Conservation (phyloP, 2,113 vertebrate genomes). For the Muntiacus muntjak region DNA sequence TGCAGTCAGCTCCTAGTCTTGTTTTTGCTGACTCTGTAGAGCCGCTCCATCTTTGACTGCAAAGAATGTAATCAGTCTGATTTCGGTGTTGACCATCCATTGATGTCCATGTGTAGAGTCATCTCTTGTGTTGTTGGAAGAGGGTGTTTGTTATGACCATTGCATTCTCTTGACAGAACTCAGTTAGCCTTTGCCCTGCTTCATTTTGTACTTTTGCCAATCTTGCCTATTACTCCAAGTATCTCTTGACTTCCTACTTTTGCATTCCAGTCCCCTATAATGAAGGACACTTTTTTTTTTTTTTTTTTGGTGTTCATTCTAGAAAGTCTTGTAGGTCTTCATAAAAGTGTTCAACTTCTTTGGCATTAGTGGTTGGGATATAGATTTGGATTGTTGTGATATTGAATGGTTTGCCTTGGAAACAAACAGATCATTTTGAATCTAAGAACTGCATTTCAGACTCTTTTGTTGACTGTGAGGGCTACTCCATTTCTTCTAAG, state of each 20-base stretch:
- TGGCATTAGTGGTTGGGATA: background rate
- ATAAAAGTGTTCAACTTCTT: background rate
- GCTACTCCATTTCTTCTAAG: background rate
- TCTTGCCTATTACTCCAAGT: background rate
- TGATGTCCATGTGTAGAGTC: background rate
- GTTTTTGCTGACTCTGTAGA: background rate
- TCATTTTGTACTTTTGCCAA: background rate
- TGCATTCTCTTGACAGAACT: background rate
- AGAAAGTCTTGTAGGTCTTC: background rate
- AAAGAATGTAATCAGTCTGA: background rate
- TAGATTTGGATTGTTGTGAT: background rate
- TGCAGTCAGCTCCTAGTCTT: background rate
- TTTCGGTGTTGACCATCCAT: accelerated
- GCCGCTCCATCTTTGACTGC: background rate
- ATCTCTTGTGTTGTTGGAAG: background rate
- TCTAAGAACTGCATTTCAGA: background rate
- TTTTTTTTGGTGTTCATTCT: background rate
- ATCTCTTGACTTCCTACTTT: background rate
- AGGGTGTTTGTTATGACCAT: background rate
- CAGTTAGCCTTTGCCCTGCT: background rate
- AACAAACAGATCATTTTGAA: background rate
- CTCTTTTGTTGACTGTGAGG: background rate
- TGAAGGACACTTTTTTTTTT: background rate
- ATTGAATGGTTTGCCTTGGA: background rate
- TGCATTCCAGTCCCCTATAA: background rate